Conservation (phyloP, 2,888 invertebrate species). For the Ashinkailepas kermadecensis region DNA sequence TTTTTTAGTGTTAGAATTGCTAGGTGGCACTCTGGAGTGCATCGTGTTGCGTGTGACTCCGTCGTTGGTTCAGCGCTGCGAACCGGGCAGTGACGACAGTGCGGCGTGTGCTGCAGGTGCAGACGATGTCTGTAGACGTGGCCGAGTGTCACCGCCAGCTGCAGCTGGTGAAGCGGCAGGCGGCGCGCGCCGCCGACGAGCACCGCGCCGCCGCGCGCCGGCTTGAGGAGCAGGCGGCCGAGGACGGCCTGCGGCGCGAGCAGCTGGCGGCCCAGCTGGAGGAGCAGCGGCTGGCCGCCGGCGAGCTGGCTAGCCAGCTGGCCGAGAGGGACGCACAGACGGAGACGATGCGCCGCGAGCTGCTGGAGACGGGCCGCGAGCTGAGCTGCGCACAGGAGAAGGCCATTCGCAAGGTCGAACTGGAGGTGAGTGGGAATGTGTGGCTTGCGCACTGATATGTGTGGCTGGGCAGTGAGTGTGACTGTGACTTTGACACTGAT, state of each 20-base stretch:
- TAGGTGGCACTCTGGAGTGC: no score
- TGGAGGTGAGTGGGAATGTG: not conserved
- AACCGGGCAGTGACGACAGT: no score
- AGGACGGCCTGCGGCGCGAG: not conserved
- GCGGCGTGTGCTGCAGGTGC: not conserved
- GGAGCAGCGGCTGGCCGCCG: not conserved
- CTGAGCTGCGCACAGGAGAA: not conserved
- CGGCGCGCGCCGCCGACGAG: not conserved
- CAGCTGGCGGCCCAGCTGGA: not conserved
- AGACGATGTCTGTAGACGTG: slow-evolving; percentile 18
- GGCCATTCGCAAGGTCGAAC: not conserved
- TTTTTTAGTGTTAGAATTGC: no score
- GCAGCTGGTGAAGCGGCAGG: slow-evolving; percentile 18
- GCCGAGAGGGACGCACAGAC: not conserved
- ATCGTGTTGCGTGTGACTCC: no score
- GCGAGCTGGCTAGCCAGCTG: not conserved
- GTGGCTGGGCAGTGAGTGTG: no score
- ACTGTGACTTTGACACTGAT: no score
- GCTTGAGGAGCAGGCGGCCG: slow-evolving; percentile 1
- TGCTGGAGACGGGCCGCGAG: slow-evolving; percentile 1
- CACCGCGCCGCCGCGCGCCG: slow-evolving; percentile 4
- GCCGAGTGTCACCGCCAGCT: slow-evolving; percentile 10
- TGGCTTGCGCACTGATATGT: not conserved
- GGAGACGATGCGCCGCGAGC: not conserved
- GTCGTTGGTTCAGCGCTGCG: no score